Base-by-base conservation (phyloP, 2,113 vertebrate species). In the Turdus rufiventris region DNA sequence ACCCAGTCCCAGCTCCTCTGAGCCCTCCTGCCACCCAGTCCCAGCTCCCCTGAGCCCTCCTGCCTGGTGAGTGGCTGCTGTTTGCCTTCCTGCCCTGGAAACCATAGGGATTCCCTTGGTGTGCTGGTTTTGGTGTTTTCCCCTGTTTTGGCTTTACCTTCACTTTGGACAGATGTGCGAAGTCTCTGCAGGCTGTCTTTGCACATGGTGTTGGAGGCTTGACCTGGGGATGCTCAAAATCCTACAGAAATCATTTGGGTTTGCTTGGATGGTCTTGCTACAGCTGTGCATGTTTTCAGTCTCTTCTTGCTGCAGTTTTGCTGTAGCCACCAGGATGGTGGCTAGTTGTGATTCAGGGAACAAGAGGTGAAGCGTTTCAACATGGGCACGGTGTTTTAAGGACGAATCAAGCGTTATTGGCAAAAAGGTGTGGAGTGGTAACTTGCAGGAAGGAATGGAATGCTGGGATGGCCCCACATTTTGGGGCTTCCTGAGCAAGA, bases 31-130 rank as follows among this genome's bases (percentile, higher is more conserved):
- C 51, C 38, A 0, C 36, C 54, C 1, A 0, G 4, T 10, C 45
- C 14, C 3, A 2, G 43, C 14, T 83, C 68, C 68, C 63, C 54
- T 38, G 53, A 82, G 72, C 56, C 47, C 24, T 15, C n/a, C 53
- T 43, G 34, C 51, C 38, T 2, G 3, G 15, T 15, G 43, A 48
- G 33, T 2, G 3, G 67, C 70, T 56, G n/a, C 43, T 61, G 23
- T 36, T 87, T 14, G 10, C 34, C 33, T 18, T 51, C 23, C 40
- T 57, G 10, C 29, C 29, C 72, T 88, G 68, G 71, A 72, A 86
- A 7, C 23, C 0, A 0, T 19, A n/a, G 19, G 34, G 47, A 38
- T 68, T 61, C 9, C 2, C 15, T n/a, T 68, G 23, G 0, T 67
- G 26, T 28, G 54, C 23, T 77, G 23, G 3, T 67, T 71, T 57